These are phyloP conservation scores for Mesocentrotus franciscanus DNA, from an alignment of 53 echinoderm and acorn worm species.

Conservation along the genomic window DNA sequence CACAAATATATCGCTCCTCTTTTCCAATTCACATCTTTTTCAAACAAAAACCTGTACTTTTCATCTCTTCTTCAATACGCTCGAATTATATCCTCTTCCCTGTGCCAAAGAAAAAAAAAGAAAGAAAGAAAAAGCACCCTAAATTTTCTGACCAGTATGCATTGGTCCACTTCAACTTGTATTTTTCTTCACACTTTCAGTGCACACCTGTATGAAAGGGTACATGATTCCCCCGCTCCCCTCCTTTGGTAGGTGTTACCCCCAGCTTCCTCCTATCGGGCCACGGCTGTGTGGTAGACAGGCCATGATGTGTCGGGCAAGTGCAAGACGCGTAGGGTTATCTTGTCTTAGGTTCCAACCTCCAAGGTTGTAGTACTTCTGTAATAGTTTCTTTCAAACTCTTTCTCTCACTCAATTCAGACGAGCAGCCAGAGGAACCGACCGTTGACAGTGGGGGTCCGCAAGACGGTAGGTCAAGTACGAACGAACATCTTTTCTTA, in stretches of 20 bases:
- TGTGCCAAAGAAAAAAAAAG: neutral
- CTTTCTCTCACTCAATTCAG: conserved; percentile 94
- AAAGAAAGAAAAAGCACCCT: conserved; percentile 14
- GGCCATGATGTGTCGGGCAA: conserved; percentile 85
- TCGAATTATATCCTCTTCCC: neutral
- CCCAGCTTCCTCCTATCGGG: neutral
- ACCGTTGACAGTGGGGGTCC: conserved; percentile 74
- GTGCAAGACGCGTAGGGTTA: conserved; percentile 81
- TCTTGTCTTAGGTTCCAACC: conserved; percentile 73
- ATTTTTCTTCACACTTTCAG: neutral
- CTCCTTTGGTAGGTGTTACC: neutral
- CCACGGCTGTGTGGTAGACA: conserved; percentile 65
- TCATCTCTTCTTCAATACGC: conserved; percentile 29
- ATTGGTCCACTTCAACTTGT: neutral
- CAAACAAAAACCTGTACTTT: conserved; percentile 41
- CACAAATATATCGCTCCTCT: conserved; percentile 39
- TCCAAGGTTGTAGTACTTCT: conserved; percentile 84
- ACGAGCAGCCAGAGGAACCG: conserved; percentile 82
- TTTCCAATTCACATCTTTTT: conserved; percentile 62
- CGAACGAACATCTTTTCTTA: conserved; percentile 56
- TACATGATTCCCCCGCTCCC: neutral
- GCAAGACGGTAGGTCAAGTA: conserved; percentile 79
- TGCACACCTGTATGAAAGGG: conserved; percentile 23
- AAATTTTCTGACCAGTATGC: conserved; percentile 26
- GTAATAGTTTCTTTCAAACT: conserved; percentile 96